A percentile compares a stretch with the other conserved stretches of the same genome.
Conservation (phyloP, 2,888 invertebrate species). For the Ptychoptera albimana region DNA sequence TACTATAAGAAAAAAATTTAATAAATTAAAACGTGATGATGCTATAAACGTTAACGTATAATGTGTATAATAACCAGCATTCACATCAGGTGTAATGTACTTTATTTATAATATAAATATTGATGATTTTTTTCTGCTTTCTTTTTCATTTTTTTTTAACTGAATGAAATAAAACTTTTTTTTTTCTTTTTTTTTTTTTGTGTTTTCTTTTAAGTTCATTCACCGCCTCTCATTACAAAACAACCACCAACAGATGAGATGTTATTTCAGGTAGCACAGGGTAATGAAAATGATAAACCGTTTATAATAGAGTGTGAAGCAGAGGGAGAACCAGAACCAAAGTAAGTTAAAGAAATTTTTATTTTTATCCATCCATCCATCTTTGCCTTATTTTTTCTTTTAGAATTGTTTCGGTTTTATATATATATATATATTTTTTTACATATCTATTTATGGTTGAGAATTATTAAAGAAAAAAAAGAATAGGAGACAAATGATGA, state of each 20-base stretch:
- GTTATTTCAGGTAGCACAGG: constrained; percentile 74
- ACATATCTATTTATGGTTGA: too few relatives aligned
- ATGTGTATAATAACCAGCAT: not conserved
- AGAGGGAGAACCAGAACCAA: constrained; percentile 85
- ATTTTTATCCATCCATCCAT: too few relatives aligned
- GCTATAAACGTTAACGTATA: too few relatives aligned
- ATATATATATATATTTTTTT: too few relatives aligned
- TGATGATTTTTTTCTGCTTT: not conserved
- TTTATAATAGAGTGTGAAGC: constrained; percentile 95
- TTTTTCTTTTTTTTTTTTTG: not conserved
- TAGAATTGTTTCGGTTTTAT: too few relatives aligned
- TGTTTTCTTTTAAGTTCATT: constrained; percentile 45
- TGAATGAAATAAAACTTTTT: not conserved
- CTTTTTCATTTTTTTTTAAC: not conserved
- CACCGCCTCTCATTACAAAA: constrained; percentile 81
- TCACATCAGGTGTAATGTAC: not conserved
- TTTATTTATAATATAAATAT: not conserved
- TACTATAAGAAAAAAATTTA: too few relatives aligned
- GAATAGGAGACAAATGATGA: too few relatives aligned
- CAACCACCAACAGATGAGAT: constrained; percentile 85
- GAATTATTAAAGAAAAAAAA: too few relatives aligned
- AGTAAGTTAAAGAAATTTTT: constrained; percentile 41
- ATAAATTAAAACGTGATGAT: too few relatives aligned
- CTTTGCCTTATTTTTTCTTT: too few relatives aligned
- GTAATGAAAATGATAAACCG: constrained; percentile 80